Conservation (phyloP, 2,888 invertebrate species). For the Tipula vernalis region DNA sequence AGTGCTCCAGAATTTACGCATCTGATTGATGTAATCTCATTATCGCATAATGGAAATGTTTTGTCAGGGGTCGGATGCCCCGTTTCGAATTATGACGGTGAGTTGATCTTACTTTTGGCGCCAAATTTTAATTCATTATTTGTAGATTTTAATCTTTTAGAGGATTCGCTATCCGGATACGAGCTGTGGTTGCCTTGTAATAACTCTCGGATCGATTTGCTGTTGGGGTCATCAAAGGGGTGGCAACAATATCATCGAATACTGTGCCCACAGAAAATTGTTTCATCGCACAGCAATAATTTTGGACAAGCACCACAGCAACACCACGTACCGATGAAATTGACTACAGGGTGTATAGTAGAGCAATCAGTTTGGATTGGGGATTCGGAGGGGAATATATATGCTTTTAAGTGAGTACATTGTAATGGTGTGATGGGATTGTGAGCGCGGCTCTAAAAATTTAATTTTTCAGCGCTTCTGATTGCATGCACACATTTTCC, state of each 20-base stretch:
- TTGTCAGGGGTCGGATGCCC: constrained; percentile 46
- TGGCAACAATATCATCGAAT: constrained; percentile 49
- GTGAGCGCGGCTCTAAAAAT: constrained; percentile 14
- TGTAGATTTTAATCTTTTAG: constrained; percentile 22
- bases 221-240: constrained; percentile 42
- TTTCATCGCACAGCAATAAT: background rate
- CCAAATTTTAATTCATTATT: background rate
- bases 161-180: constrained; percentile 42
- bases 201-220: constrained; percentile 50
- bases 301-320: background rate
- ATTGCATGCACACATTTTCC: constrained; percentile 45
- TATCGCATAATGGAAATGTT: constrained; percentile 55
- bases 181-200: constrained; percentile 67
- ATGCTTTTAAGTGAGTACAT: constrained; percentile 55
- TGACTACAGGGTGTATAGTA: constrained; percentile 62
- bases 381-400: constrained; percentile 73
- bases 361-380: constrained; percentile 78
- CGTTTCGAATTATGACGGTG: constrained; percentile 38
- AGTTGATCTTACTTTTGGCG: background rate
- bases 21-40: constrained; percentile 61
- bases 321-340: constrained; percentile 33
- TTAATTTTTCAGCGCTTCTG: constrained; percentile 34
- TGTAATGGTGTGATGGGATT: background rate
- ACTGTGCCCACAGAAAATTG: constrained; percentile 20
- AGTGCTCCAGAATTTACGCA: constrained; percentile 90